Conservation (phyloP, 2,797 vertebrate genomes). For the Crenuchus spilurus region DNA sequence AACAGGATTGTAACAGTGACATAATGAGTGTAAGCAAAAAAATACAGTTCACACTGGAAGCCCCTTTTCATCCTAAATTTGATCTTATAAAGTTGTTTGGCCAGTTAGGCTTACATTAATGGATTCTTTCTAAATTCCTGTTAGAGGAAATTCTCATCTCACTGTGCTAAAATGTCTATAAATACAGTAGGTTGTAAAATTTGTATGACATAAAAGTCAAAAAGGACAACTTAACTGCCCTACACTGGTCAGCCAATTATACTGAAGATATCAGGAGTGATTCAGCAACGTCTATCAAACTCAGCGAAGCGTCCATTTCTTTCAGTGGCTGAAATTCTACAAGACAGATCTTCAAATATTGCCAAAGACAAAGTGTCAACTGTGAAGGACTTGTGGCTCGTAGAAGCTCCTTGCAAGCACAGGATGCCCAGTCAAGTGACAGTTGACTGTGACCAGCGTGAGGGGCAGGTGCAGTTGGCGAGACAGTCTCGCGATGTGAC, state of each 20-base stretch:
- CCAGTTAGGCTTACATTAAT: no score
- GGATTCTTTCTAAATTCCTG: no score
- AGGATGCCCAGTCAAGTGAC: constrained; percentile 45
- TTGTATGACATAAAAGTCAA: constrained; percentile 1
- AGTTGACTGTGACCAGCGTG: constrained; percentile 50
- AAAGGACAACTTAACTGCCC: not conserved
- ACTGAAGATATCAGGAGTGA: constrained; percentile 3
- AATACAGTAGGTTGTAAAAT: not conserved
- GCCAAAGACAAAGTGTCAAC: constrained; percentile 15
- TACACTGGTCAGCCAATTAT: not conserved
- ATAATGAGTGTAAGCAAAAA: no score
- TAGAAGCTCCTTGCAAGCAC: constrained; percentile 14
- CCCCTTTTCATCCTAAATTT: no score
- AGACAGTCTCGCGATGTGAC: constrained; percentile 50
- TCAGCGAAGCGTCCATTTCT: constrained; percentile 9
- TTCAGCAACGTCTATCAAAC: constrained; percentile 11
- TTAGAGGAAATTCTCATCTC: no score
- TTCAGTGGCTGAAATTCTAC: not conserved
- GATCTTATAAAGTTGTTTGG: no score
- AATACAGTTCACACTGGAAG: not conserved
- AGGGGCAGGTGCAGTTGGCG: constrained; percentile 53
- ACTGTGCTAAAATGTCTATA: no score
- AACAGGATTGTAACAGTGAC: not conserved
- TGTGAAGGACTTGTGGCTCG: constrained; percentile 23
- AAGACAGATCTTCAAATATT: constrained; percentile 4